Conservation (phyloP, 2,113 vertebrate genomes). For the Dromas ardeola region DNA sequence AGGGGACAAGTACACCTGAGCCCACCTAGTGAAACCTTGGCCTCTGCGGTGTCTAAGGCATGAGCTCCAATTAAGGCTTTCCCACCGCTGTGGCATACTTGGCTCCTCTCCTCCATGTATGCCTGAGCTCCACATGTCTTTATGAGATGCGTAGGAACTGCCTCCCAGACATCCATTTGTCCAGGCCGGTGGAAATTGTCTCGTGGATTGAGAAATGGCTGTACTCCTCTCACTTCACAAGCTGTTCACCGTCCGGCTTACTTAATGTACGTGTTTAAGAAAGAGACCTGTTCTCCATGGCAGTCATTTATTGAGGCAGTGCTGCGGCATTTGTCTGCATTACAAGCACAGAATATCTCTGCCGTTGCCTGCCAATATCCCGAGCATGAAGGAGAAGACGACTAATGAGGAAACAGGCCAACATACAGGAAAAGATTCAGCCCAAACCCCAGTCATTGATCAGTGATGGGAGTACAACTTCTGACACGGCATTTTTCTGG, state of each 20-base stretch:
- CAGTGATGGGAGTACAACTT: not conserved
- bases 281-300: fast-evolving
- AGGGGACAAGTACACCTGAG: not conserved
- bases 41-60: not conserved
- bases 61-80: not conserved
- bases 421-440: not conserved
- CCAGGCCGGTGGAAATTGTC: not conserved
- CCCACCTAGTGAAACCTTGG: too few relatives aligned
- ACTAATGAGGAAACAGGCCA: not conserved
- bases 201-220: not conserved
- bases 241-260: fast-evolving
- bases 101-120: fast-evolving
- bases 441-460: not conserved
- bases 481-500: not conserved
- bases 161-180: not conserved
- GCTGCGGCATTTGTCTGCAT: not conserved
- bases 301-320: fast-evolving
- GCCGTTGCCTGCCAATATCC: not conserved
- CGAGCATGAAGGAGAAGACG: fast-evolving
- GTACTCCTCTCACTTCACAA: not conserved
- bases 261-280: fast-evolving
- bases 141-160: not conserved
- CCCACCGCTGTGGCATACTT: fast-evolving
- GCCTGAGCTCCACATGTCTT: not conserved
- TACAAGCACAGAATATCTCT: not conserved